phyloP scores from a whole-genome alignment of 2,113 vertebrate species.

The Fregetta grallaria region DNA sequence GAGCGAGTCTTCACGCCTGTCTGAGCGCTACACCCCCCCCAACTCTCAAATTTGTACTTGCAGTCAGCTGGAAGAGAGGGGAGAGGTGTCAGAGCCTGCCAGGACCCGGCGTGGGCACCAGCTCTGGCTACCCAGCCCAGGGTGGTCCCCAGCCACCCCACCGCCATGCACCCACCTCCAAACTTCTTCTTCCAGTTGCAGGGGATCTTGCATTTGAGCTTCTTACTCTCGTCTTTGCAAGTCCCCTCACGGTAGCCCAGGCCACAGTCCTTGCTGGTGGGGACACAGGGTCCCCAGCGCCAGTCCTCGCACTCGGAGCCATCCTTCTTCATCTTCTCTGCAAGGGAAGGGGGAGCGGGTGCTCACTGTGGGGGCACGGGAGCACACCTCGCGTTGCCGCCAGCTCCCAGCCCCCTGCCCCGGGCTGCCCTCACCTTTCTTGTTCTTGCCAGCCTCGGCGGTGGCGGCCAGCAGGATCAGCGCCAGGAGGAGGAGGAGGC shows the following conservation, averaged over 20 bases:
- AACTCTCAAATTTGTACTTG: constrained; percentile 93
- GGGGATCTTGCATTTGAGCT: constrained; percentile 88
- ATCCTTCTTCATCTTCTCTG: constrained; percentile 80
- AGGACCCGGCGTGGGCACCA: fast-evolving
- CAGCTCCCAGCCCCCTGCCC: fast-evolving
- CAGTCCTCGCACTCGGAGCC: constrained; percentile 82
- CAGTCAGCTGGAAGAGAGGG: constrained; percentile 82
- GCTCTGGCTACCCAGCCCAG: fast-evolving
- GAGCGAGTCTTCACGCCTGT: constrained; percentile 86
- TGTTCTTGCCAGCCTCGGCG: constrained; percentile 78
- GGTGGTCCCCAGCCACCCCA: neutral
- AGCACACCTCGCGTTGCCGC: fast-evolving
- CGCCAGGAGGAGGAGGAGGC: constrained; percentile 77
- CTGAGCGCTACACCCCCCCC: constrained; percentile 84
- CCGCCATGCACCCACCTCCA: constrained; percentile 76
- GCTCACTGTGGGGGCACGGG: neutral
- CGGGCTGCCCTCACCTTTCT: constrained; percentile 69
- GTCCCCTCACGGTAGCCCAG: constrained; percentile 84
- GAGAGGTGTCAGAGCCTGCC: neutral
- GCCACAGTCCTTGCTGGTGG: constrained; percentile 87
- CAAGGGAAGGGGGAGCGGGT: neutral
- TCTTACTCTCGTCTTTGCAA: constrained; percentile 82
- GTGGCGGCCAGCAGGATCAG: constrained; percentile 75
- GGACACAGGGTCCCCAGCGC: constrained; percentile 84
- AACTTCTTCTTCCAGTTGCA: constrained; percentile 99